Percentiles rank a stretch among this genome's conserved stretches.
phyloP scores from a whole-genome alignment of 2,797 vertebrate genomes.

The Pachyuromys duprasi region DNA sequence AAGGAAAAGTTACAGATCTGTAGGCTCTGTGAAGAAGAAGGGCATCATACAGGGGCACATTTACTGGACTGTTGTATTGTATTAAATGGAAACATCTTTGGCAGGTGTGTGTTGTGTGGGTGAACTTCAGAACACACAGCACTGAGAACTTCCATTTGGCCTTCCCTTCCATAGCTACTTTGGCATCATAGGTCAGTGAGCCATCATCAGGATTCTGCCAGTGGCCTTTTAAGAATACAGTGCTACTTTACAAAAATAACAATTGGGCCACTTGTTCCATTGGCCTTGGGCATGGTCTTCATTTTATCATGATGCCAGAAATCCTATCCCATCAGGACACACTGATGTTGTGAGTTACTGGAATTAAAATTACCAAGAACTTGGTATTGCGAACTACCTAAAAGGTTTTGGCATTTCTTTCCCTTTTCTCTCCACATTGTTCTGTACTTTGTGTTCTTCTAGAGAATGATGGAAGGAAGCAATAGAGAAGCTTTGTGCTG shows the following conservation, averaged over 20 bases:
- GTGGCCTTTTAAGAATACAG: neutral
- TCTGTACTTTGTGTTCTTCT: neutral
- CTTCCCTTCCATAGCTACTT: neutral
- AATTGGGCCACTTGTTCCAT: neutral
- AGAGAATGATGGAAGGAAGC: neutral
- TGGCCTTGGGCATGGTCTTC: slow-evolving; percentile 10
- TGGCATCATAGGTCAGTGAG: neutral
- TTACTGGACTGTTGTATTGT: neutral
- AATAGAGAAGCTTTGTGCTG: neutral
- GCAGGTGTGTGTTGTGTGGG: neutral
- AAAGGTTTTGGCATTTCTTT: slow-evolving; percentile 8
- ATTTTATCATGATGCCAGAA: neutral
- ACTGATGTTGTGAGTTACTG: slow-evolving; percentile 29
- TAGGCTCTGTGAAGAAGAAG: neutral
- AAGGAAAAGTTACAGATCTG: neutral
- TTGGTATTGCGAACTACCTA: neutral
- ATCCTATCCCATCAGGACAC: neutral
- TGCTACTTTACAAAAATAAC: neutral
- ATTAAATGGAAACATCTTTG: neutral
- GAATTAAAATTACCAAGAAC: slow-evolving; percentile 8
- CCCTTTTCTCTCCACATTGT: neutral
- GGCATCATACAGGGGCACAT: neutral
- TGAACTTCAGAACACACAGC: neutral
- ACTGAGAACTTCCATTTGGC: neutral
- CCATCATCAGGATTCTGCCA: neutral